Evolutionary conservation across 2,888 invertebrate genomes (phyloP), one percentile per base, ranked within the genome.

Genomic region (Drosophila pullipes): DNA sequence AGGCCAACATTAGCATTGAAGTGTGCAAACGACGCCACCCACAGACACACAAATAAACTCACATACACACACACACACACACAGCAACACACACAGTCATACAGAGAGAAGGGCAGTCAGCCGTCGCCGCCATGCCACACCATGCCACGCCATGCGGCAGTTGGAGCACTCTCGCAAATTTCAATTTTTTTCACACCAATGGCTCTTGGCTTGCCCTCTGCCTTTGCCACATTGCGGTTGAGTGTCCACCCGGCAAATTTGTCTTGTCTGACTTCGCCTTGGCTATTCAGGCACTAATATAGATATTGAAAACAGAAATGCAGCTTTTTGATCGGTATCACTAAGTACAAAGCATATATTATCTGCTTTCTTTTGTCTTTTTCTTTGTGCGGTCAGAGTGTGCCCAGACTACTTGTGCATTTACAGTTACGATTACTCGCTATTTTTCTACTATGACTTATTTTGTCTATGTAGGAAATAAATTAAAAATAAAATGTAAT

Each of bases 101-200:
- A 25, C 44, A 75, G 13, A 39, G 66, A 64, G 80, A 72, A 74
- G 69, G 76, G 76, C 85, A 83, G 75, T 68, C 83, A 74, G 78
- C 68, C 80, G 63, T 74, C 70, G 83, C 66, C 72, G 80, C 70
- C 78, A 69, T 59, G 59, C 74, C 72, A 82, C 57, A 67, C 78
- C 79, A 76, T 74, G 83, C 74, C 72, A 80, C 54, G 69, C 78
- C 81, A 76, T 75, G 83, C 88, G 83, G 70, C 83, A 82, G 89
- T 88, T 82, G 85, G 75, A 85, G 86, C 90, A 90, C 90, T 87
- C 89, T 85, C 89, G 83, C 90, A 89, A 90, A 91, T 88, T 91
- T 85, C 90, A 88, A 86, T 91, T 91, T 91, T 91, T 92, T 92
- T 92, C 92, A 92, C 92, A 91, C 92, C 91, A 91, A 85, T 88